Base-by-base conservation (phyloP, 2,888 invertebrate genomes). In the Drosophila vallismaia region DNA sequence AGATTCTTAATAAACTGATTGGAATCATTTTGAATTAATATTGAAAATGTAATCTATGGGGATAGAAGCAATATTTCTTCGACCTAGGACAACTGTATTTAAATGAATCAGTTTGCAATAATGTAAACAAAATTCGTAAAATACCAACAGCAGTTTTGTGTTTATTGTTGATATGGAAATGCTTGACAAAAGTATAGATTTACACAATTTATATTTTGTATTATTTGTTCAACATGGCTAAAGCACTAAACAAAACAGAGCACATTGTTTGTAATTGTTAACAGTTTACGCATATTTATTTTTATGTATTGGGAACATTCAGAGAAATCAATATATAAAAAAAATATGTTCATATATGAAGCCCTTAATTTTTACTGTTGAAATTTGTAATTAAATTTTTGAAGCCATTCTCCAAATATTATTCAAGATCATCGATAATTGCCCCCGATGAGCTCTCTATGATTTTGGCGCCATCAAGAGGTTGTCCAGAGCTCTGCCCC, bases 371-470 rank as follows among this genome's bases (percentile, higher is more conserved):
- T 77, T 48, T 84, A 68, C 74, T 69, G 42, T 57, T 68, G 68
- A 78, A 81, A 75, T 75, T 52, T 77, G 49, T 67, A 71, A 70
- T 53, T 48, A 46, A 64, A 63, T 66, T 58, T 72, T 40, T 44
- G 36, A 42, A 49, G 52, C 55, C 31, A 52, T 59, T 56, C 12
- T 48, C 5, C 57, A 69, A 64, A 53, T 50, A 76, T 83, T 91
- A 91, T 86, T 91, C 91, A 69, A 91, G 86, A 74, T 91, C 91
- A 77, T 91, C 91, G 68, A 90, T 90, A 57, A 83, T 72, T 45
- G 79, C 77, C 63, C 77, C 87, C 33, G 85, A 58, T 24, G 70
- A 77, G 55, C 45, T 81, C 64, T 89, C 89, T 29, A 89, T 63
- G 57, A 77, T 82, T 70, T 76, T 79, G 51, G 87, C 69, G 24